These are phyloP conservation scores for Clunio marinus DNA, from an alignment of 2,888 invertebrate genomes.

Conservation along the genomic window DNA sequence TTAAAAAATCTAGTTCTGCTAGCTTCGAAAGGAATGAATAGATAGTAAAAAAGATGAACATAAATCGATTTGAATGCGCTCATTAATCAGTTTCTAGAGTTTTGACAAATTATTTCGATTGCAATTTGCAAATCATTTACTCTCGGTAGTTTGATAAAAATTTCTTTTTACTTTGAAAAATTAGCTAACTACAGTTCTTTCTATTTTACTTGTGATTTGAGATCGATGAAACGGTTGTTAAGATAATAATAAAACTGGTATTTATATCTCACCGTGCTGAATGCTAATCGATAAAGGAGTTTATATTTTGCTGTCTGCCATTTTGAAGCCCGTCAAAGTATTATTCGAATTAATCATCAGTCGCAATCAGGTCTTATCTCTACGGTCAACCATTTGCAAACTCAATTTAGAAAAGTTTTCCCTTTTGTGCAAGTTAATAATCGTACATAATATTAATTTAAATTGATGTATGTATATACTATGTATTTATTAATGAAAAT, in stretches of 20 bases:
- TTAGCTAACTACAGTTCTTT: neutral
- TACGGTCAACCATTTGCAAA: conserved; percentile 1
- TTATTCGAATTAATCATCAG: neutral
- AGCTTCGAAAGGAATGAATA: neutral
- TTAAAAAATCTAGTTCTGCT: conserved; percentile 3
- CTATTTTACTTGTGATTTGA: neutral
- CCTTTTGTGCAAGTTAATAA: neutral
- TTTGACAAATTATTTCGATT: conserved; percentile 38
- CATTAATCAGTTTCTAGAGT: conserved; percentile 31
- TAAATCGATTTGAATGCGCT: conserved; percentile 29
- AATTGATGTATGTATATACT: neutral
- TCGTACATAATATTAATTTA: neutral
- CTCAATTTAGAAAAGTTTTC: neutral
- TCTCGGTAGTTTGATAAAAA: neutral
- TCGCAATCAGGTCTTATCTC: neutral
- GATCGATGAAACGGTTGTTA: neutral
- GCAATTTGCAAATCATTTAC: neutral
- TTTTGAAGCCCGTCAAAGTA: conserved; percentile 11
- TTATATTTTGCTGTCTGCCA: neutral
- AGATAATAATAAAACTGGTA: neutral
- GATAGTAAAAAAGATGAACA: conserved; percentile 15
- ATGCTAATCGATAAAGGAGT: neutral
- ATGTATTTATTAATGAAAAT: conserved; percentile 4
- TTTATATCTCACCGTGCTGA: neutral
- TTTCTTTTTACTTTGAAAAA: neutral